Base-by-base conservation (phyloP, 1,140 invertebrate genomes). In the Cydia amplana region DNA sequence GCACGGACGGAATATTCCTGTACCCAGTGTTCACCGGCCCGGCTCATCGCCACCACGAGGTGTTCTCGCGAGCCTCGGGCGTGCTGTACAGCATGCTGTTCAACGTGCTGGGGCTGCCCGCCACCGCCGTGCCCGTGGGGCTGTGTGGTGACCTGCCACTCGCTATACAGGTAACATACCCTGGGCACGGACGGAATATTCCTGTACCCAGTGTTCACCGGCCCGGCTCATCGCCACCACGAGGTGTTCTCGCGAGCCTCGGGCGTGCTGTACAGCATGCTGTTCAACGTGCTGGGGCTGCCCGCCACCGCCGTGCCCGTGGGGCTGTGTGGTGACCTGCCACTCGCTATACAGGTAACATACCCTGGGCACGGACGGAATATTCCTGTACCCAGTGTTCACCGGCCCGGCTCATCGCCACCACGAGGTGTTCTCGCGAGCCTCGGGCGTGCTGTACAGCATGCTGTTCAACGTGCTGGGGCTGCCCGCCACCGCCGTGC, bases 301-400 rank as follows among this genome's bases (percentile, higher is more conserved):
- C 97, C 97, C 1, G 95, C 96, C 4, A 96, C 96, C 2, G 95
- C 96, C 80, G 94, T 96, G 74, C 97, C 93, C 4, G 88, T 97
- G 80, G 96, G 96, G 0, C 67, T 96, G 1, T 93, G 94, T 77
- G 82, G 95, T n/a, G 95, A 95, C 97, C 97, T 0, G 64, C 97
- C 97, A 0, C 80, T 97, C 20, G 96, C 96, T 25, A 85, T 97
- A 77, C 97, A 97, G 90, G 95, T n/a, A n/a, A n/a, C n/a, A n/a
- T n/a, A n/a, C n/a, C n/a, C n/a, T n/a, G n/a, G n/a, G n/a, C n/a
- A n/a, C 28, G 28, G 28, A 28, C 28, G 28, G 28, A 4, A 4
- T 28, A 28, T 28, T 28, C 28, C 28, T 28, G 28, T 28, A 28
- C 28, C 28, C 28, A 28, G 28, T 28, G 1, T 28, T 28, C 28